These are phyloP conservation scores for Drosophila persimilis DNA, from an alignment of 1,140 invertebrate species.

Conservation along the genomic window DNA sequence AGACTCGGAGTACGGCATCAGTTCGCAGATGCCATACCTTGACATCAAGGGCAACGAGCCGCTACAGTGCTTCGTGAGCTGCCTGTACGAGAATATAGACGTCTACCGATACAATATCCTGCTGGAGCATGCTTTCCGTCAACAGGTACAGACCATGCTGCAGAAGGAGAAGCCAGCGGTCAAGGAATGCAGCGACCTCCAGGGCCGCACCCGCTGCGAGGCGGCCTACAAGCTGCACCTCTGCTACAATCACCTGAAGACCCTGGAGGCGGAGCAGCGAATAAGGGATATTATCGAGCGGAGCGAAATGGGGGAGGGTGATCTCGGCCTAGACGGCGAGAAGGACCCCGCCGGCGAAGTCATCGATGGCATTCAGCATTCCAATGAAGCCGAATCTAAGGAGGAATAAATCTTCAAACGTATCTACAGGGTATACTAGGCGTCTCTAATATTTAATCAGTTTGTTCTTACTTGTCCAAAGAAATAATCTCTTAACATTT, in stretches of 20 bases:
- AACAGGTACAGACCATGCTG: conserved; percentile 52
- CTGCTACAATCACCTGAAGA: conserved; percentile 72
- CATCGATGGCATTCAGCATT: conserved; percentile 45
- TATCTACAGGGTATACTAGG: too few species aligned
- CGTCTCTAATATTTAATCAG: too few species aligned
- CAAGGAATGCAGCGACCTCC: conserved; percentile 60
- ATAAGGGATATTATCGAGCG: conserved; percentile 61
- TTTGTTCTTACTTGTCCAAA: too few species aligned
- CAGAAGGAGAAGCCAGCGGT: conserved; percentile 52
- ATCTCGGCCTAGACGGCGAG: conserved; percentile 18
- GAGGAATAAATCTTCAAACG: conserved; percentile 11
- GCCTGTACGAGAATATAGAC: conserved; percentile 58
- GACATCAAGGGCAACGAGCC: conserved; percentile 66
- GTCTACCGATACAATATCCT: conserved; percentile 61
- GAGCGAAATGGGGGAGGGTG: conserved; percentile 29
- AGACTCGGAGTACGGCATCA: conserved; percentile 47
- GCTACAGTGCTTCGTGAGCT: conserved; percentile 67
- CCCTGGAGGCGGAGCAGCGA: conserved; percentile 67
- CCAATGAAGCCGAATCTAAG: conserved; percentile 17
- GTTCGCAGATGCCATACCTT: conserved; percentile 35
- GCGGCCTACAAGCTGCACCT: conserved; percentile 72
- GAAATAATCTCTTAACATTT: too few species aligned
- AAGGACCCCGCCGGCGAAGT: conserved; percentile 34
- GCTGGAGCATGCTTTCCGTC: conserved; percentile 63
- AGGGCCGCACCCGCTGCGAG: conserved; percentile 61